A percentile compares a stretch with the other conserved stretches of the same genome.
Conservation (phyloP, 2,797 vertebrate species). For the Melanotaenia boesemani region DNA sequence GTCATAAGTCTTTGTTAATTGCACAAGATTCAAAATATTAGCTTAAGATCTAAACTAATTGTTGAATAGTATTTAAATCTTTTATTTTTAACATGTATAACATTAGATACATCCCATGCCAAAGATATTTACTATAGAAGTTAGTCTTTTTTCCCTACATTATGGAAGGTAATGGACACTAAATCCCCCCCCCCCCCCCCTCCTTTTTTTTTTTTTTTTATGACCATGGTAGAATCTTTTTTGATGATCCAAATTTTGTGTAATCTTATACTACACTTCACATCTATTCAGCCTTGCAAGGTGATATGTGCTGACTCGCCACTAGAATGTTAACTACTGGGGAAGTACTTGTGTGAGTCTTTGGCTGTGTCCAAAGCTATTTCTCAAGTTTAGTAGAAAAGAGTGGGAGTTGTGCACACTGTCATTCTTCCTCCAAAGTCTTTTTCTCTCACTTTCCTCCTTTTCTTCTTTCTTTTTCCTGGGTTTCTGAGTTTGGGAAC, state of each 20-base stretch:
- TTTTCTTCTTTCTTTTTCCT: conserved; percentile 27
- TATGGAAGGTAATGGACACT: background rate
- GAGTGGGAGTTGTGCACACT: conserved; percentile 77
- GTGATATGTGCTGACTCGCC: conserved; percentile 51
- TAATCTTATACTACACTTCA: conserved; percentile 18
- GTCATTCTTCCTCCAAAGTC: conserved; percentile 61
- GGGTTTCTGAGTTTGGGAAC: conserved; percentile 12
- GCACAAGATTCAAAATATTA: background rate
- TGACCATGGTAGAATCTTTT: background rate
- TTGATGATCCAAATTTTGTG: background rate
- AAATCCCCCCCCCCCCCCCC: too few species aligned
- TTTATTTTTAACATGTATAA: background rate
- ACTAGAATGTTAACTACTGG: conserved; percentile 69
- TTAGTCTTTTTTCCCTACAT: background rate
- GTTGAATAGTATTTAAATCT: background rate
- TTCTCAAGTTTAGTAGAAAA: conserved; percentile 72
- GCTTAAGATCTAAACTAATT: background rate
- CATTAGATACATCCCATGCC: background rate
- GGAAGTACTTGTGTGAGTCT: conserved; percentile 52
- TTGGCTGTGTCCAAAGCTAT: conserved; percentile 63
- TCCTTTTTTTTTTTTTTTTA: background rate
- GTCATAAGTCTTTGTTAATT: conserved; percentile 1
- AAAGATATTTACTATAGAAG: background rate
- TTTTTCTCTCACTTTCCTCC: conserved; percentile 43
- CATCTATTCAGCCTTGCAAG: conserved; percentile 31